Evolutionary conservation across 2,797 vertebrate species (phyloP).

Genomic region (Siniperca undulata): DNA sequence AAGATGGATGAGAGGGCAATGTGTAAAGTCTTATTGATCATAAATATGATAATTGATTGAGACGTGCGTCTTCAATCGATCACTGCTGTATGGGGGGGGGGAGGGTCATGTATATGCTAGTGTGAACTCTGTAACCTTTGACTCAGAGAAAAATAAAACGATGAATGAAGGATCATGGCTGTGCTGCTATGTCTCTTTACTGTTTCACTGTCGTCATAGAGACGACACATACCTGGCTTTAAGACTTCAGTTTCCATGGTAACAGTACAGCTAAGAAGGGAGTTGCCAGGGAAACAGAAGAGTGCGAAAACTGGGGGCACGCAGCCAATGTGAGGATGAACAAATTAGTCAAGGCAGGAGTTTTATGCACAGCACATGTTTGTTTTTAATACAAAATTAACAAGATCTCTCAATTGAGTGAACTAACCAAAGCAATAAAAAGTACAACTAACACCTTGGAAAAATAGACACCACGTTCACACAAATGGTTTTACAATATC

Average conservation of each 20-base stretch:
- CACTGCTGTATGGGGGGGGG: conserved; percentile 43
- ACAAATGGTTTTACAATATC: conserved; percentile 83
- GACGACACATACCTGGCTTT: conserved; percentile 73
- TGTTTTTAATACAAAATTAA: conserved; percentile 90
- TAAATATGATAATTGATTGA: conserved; percentile 53
- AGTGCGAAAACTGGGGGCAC: conserved; percentile 54
- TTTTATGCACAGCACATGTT: conserved; percentile 88
- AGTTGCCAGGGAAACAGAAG: conserved; percentile 81
- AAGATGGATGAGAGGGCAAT: conserved; percentile 42
- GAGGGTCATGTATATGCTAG: conserved; percentile 58
- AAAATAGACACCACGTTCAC: conserved; percentile 90
- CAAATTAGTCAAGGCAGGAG: conserved; percentile 71
- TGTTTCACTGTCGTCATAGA: conserved; percentile 67
- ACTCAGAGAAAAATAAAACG: conserved; percentile 78
- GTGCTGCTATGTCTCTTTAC: conserved; percentile 57
- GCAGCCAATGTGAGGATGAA: conserved; percentile 62
- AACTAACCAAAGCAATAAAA: conserved; percentile 89
- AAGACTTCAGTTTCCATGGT: conserved; percentile 80
- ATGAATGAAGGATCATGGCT: conserved; percentile 69
- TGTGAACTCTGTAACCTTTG: conserved; percentile 76
- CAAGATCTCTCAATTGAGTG: conserved; percentile 85
- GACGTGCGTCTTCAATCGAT: conserved; percentile 54
- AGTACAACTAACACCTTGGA: conserved; percentile 88
- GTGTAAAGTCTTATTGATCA: conserved; percentile 61
- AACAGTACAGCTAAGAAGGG: conserved; percentile 80